phyloP scores from a whole-genome alignment of 2,888 invertebrate species.

The Phrixothrix hirtus region DNA sequence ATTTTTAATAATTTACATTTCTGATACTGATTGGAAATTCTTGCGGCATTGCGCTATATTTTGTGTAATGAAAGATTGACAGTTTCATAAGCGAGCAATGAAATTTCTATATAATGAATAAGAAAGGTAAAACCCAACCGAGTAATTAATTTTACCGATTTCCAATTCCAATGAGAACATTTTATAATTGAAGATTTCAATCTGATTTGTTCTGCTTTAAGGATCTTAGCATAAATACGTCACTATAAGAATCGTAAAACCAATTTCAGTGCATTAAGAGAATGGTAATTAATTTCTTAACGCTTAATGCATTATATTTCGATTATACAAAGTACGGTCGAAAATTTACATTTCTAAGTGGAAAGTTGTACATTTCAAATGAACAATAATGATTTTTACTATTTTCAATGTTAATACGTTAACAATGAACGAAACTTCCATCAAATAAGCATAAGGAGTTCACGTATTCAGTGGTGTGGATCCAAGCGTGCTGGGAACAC shows the following conservation, averaged over 20 bases:
- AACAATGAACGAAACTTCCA: slow-evolving; percentile 18
- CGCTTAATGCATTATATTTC: not conserved
- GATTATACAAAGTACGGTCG: not conserved
- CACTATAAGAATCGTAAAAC: slow-evolving; percentile 18
- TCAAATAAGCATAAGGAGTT: slow-evolving; percentile 26
- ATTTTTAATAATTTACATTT: slow-evolving; percentile 12
- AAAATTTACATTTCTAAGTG: not conserved
- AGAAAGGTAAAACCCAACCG: slow-evolving; percentile 18
- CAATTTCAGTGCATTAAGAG: slow-evolving; percentile 27
- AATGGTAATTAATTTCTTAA: slow-evolving; percentile 28
- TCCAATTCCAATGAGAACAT: slow-evolving; percentile 27
- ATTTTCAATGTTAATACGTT: slow-evolving; percentile 11
- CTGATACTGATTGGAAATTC: not conserved
- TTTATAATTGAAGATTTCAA: slow-evolving; percentile 30
- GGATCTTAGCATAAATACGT: slow-evolving; percentile 23
- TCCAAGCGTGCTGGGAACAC: slow-evolving; percentile 39
- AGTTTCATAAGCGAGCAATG: slow-evolving; percentile 9
- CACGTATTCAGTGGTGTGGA: slow-evolving; percentile 33
- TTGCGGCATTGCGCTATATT: not conserved
- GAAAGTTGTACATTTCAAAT: not conserved
- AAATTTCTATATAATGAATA: slow-evolving; percentile 13
- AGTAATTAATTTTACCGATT: slow-evolving; percentile 31
- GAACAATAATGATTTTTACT: not conserved
- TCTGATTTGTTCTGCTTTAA: slow-evolving; percentile 28
- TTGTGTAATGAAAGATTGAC: slow-evolving; percentile 24